These are phyloP conservation scores for Lagopus leucura DNA, from an alignment of 2,113 vertebrate genomes.

Conservation along the genomic window DNA sequence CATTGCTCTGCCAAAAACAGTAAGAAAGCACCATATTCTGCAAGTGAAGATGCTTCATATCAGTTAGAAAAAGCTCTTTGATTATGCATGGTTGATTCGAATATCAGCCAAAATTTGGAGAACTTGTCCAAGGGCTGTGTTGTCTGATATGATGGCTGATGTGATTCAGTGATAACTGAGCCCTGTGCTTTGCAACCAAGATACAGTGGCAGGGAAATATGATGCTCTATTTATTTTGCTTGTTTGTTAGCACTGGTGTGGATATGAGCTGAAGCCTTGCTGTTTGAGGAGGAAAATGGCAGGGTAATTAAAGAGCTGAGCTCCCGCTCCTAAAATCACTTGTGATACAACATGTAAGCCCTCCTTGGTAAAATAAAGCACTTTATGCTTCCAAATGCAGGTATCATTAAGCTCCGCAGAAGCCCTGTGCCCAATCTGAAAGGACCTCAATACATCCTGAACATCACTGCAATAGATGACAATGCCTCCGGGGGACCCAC, in stretches of 20 bases:
- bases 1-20: too few species aligned
- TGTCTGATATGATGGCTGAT: not conserved
- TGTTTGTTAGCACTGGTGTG: not conserved
- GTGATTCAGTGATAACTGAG: not conserved
- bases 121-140: not conserved
- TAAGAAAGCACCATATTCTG: not conserved
- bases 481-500: constrained; percentile 84
- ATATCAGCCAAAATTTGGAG: not conserved
- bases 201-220: not conserved
- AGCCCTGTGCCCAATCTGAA: constrained; percentile 81
- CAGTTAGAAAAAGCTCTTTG: not conserved
- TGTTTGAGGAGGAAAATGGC: too few species aligned
- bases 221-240: not conserved
- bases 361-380: not conserved
- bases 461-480: constrained; percentile 89
- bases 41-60: not conserved
- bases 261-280: too few species aligned
- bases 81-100: not conserved
- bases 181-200: not conserved
- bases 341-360: too few species aligned
- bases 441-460: constrained; percentile 84
- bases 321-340: too few species aligned
- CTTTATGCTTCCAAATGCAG: constrained; percentile 62
- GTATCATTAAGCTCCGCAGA: constrained; percentile 86
- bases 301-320: too few species aligned